phyloP scores from a whole-genome alignment of 2,797 vertebrate genomes.

The Typhlichthys subterraneus region DNA sequence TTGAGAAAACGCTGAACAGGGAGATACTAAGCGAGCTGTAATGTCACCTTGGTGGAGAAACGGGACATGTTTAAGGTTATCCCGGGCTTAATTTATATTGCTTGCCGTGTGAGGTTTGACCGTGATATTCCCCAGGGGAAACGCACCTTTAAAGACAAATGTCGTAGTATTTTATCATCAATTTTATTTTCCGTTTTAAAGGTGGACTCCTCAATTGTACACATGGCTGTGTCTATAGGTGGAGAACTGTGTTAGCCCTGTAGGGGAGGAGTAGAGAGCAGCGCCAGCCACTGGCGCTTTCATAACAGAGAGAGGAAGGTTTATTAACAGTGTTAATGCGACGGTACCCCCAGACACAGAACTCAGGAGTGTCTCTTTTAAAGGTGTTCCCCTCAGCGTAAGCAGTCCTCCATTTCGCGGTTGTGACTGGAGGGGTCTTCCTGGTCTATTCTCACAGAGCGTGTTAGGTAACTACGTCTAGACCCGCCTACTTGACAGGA shows the following conservation, averaged over 20 bases:
- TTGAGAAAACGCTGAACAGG: constrained; percentile 14
- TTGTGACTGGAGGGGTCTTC: constrained; percentile 19
- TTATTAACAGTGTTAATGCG: neutral
- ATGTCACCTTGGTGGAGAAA: neutral
- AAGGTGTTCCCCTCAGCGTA: constrained; percentile 12
- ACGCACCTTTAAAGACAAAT: neutral
- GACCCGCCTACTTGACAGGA: too few species aligned
- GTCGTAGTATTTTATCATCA: neutral
- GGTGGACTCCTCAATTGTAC: too few species aligned
- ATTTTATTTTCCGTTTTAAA: neutral
- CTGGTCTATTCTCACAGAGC: too few species aligned
- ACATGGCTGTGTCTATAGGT: too few species aligned
- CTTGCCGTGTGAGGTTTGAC: constrained; percentile 3
- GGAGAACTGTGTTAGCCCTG: too few species aligned
- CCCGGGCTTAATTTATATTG: neutral
- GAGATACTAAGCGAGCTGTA: neutral
- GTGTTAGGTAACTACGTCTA: too few species aligned
- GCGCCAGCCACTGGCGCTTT: neutral
- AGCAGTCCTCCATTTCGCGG: constrained; percentile 1
- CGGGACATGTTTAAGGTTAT: neutral
- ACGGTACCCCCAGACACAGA: too few species aligned
- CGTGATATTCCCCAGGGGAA: neutral
- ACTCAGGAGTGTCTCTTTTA: neutral
- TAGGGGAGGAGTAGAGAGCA: neutral
- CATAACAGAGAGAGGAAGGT: neutral